Evolutionary conservation across 2,113 vertebrate species (phyloP).

Genomic region (Cyprinus carpio): DNA sequence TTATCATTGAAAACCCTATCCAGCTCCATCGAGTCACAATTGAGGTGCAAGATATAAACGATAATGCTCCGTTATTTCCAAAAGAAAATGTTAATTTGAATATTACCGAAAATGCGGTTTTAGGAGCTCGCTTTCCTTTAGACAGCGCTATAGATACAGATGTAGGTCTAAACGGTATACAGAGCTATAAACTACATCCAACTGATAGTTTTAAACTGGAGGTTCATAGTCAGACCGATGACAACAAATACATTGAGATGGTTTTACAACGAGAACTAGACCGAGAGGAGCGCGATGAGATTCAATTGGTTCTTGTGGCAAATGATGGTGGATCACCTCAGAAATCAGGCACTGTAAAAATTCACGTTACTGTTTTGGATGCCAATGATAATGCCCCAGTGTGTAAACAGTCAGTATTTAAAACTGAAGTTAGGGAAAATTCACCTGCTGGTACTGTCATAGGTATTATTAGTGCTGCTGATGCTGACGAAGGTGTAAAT

Average conservation of each 20-base stretch:
- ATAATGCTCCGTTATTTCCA: constrained; percentile 68
- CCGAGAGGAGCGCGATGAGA: constrained; percentile 64
- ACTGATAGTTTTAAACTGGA: constrained; percentile 68
- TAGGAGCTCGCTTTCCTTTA: constrained; percentile 59
- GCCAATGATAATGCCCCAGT: constrained; percentile 72
- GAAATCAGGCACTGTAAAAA: constrained; percentile 67
- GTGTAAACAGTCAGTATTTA: constrained; percentile 69
- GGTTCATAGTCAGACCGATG: constrained; percentile 56
- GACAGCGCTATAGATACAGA: constrained; percentile 66
- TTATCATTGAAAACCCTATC: constrained; percentile 76
- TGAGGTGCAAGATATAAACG: constrained; percentile 72
- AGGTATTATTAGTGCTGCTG: constrained; percentile 62
- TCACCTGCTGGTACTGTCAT: constrained; percentile 59
- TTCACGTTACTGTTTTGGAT: constrained; percentile 70
- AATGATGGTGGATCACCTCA: constrained; percentile 72
- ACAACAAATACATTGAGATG: constrained; percentile 64
- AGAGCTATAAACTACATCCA: constrained; percentile 63
- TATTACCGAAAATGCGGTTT: constrained; percentile 59
- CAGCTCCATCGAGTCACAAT: constrained; percentile 71
- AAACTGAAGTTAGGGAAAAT: constrained; percentile 65
- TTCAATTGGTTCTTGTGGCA: constrained; percentile 65
- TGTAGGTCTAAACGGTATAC: constrained; percentile 69
- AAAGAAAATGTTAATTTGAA: constrained; percentile 60
- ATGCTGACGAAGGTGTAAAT: constrained; percentile 68
- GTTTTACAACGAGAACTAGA: constrained; percentile 69